Evolutionary conservation across 2,888 invertebrate species (phyloP).

Genomic region (Drosophila mettleri): DNA sequence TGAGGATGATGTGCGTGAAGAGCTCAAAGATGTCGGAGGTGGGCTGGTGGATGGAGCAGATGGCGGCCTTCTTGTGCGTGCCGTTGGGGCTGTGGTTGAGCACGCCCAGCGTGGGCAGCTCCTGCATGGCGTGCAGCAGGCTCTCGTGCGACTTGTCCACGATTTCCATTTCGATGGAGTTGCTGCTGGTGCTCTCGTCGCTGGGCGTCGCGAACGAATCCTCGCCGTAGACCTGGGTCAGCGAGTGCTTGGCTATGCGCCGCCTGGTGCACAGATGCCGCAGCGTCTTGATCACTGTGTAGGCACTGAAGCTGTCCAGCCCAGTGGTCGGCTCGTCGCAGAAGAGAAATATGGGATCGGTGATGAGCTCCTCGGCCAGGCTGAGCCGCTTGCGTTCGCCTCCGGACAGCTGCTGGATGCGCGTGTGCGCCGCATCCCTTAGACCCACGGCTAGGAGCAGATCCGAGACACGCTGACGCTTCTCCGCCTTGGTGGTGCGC

Average conservation of each 20-base stretch:
- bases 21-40: conserved; percentile 93
- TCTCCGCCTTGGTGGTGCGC: conserved; percentile 84
- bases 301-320: conserved; percentile 95
- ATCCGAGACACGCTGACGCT: conserved; percentile 80
- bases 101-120: conserved; percentile 72
- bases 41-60: conserved; percentile 96
- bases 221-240: conserved; percentile 78
- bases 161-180: conserved; percentile 83
- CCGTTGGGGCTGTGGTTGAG: conserved; percentile 71
- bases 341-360: conserved; percentile 94
- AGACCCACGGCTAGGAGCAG: conserved; percentile 88
- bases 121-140: conserved; percentile 54
- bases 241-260: conserved; percentile 71
- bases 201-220: conserved; percentile 71
- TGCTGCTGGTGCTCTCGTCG: conserved; percentile 57
- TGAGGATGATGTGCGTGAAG: conserved; percentile 91
- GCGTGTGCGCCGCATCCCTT: conserved; percentile 89
- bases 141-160: conserved; percentile 58
- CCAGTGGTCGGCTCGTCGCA: conserved; percentile 98
- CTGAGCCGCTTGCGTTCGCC: conserved; percentile 95
- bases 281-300: conserved; percentile 90
- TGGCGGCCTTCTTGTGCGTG: conserved; percentile 88
- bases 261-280: conserved; percentile 87
- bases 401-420: conserved; percentile 92
- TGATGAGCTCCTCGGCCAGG: conserved; percentile 94